phyloP scores from a whole-genome alignment of 1,140 invertebrate genomes.

The Copidosoma floridanum region DNA sequence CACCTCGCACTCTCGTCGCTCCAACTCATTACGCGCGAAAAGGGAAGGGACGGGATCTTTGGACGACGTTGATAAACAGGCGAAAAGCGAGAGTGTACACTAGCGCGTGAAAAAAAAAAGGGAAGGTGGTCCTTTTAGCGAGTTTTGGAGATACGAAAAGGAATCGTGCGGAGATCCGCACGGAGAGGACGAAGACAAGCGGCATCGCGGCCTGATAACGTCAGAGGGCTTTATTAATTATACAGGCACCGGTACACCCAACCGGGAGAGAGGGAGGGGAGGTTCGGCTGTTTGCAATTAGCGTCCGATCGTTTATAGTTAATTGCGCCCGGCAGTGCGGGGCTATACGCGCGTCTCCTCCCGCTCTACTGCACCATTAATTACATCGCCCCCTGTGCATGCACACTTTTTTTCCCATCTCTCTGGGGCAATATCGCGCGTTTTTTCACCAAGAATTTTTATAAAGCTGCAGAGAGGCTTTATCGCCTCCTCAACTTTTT shows the following conservation, averaged over 20 bases:
- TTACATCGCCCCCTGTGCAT: slow-evolving; percentile 32
- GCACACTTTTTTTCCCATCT: not conserved
- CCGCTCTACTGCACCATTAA: slow-evolving; percentile 39
- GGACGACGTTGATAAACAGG: not conserved
- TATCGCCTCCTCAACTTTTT: not conserved
- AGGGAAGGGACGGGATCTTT: slow-evolving; percentile 19
- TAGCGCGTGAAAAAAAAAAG: not conserved
- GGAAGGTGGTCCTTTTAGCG: not conserved
- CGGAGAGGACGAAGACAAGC: slow-evolving; percentile 14
- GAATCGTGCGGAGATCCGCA: not conserved
- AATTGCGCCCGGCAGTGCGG: slow-evolving; percentile 43
- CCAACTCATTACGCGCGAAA: slow-evolving; percentile 32
- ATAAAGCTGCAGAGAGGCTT: slow-evolving; percentile 3
- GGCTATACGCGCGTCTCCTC: slow-evolving; percentile 22
- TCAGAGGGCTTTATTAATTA: slow-evolving; percentile 50
- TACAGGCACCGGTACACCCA: no score
- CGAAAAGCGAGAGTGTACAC: slow-evolving; percentile 3
- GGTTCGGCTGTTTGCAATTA: slow-evolving; percentile 50
- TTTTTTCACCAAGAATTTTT: slow-evolving; percentile 13
- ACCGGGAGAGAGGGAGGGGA: no score
- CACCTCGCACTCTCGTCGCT: slow-evolving; percentile 1
- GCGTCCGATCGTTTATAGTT: slow-evolving; percentile 47
- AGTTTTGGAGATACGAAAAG: no score
- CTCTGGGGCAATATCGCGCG: not conserved
- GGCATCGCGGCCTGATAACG: slow-evolving; percentile 42